These are phyloP conservation scores for Acanthosepion lycidas DNA, from an alignment of 2,888 invertebrate species.

Conservation along the genomic window DNA sequence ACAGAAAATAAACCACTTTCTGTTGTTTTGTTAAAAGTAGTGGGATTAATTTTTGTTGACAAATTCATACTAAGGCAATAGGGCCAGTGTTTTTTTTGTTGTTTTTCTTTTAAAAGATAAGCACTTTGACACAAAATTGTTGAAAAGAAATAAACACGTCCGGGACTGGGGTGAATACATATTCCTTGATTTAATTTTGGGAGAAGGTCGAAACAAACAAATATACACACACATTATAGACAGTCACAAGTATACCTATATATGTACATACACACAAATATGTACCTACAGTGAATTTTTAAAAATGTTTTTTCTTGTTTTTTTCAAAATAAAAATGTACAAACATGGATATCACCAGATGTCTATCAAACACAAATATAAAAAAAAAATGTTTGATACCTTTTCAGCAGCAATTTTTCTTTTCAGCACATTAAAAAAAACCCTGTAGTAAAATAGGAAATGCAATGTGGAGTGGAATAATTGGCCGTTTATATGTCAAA, in stretches of 20 bases:
- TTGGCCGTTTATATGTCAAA: too few species aligned
- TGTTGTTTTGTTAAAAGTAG: background rate
- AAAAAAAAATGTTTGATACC: too few species aligned
- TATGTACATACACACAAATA: background rate
- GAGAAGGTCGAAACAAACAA: background rate
- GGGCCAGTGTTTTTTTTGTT: background rate
- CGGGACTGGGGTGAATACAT: background rate
- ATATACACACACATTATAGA: background rate
- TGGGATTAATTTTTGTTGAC: background rate
- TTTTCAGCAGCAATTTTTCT: too few species aligned
- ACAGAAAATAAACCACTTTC: background rate
- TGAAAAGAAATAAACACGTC: background rate
- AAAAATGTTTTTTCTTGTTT: too few species aligned
- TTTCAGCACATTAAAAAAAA: too few species aligned
- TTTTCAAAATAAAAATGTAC: too few species aligned
- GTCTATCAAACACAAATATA: too few species aligned
- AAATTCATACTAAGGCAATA: background rate
- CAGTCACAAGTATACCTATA: background rate
- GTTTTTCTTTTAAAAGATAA: background rate
- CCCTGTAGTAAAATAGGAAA: too few species aligned
- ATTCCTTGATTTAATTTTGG: conserved; percentile 21
- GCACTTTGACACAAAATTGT: background rate
- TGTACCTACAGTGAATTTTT: background rate
- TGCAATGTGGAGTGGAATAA: too few species aligned
- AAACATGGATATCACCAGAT: too few species aligned